Evolutionary conservation across 2,888 invertebrate species (phyloP).

Genomic region (Automeris io): DNA sequence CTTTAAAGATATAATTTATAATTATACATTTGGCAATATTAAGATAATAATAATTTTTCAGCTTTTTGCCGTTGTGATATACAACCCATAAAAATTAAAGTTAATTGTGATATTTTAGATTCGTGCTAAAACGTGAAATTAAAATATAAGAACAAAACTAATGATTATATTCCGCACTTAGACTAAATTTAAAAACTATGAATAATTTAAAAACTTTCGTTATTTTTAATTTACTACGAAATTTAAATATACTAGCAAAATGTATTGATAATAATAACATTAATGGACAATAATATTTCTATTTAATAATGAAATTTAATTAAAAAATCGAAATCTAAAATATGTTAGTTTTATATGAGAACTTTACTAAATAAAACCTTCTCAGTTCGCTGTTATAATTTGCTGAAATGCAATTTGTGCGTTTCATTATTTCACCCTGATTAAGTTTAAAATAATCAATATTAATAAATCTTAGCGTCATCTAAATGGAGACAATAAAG

Average conservation of each 20-base stretch:
- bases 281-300: too few species aligned
- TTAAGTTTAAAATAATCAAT: too few species aligned
- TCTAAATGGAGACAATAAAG: background rate
- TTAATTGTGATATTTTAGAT: slow-evolving; percentile 13
- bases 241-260: too few species aligned
- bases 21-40: slow-evolving; percentile 46
- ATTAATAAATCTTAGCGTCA: slow-evolving; percentile 5
- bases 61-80: too few species aligned
- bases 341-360: too few species aligned
- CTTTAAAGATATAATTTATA: slow-evolving; percentile 38
- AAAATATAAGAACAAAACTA: background rate
- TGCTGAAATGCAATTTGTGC: slow-evolving; percentile 48
- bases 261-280: too few species aligned
- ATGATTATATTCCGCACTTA: background rate
- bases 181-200: background rate
- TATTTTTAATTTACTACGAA: too few species aligned
- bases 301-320: too few species aligned
- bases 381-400: too few species aligned
- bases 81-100: slow-evolving; percentile 5
- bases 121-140: background rate
- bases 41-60: background rate
- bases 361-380: too few species aligned
- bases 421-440: slow-evolving; percentile 56
- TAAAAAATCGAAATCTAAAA: too few species aligned
- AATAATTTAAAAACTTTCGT: too few species aligned